A percentile compares a stretch with the other conserved stretches of the same genome.
Evolutionary conservation across 2,888 invertebrate species (phyloP).

Genomic region (Drosophila neotestacea): DNA sequence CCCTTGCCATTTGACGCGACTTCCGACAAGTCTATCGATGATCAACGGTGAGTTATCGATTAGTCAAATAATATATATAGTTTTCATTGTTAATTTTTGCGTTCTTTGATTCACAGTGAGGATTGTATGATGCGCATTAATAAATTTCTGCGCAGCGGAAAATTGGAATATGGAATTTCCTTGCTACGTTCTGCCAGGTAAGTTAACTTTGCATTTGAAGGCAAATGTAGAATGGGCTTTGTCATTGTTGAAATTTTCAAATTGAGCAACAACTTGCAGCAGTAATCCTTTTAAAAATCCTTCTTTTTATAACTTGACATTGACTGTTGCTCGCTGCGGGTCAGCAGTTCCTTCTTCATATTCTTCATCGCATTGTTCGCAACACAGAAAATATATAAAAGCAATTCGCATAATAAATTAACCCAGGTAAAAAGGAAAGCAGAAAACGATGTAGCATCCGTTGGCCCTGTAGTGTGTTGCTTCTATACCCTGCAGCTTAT

Average conservation of each 20-base stretch:
- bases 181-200: constrained; percentile 92
- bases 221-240: constrained; percentile 1
- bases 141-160: constrained; percentile 89
- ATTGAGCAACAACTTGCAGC: constrained; percentile 52
- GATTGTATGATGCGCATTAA: constrained; percentile 96
- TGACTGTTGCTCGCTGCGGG: constrained; percentile 59
- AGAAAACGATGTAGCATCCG: constrained; percentile 10
- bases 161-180: constrained; percentile 92
- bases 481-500: constrained; percentile 6
- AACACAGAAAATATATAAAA: constrained; percentile 51
- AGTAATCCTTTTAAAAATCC: constrained; percentile 62
- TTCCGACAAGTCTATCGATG: constrained; percentile 92
- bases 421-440: constrained; percentile 52
- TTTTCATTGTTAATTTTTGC: background rate
- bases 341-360: constrained; percentile 9
- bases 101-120: constrained; percentile 87
- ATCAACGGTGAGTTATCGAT: constrained; percentile 90
- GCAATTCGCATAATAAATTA: constrained; percentile 79
- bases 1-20: constrained; percentile 94
- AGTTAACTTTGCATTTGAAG: constrained; percentile 65
- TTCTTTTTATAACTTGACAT: constrained; percentile 77
- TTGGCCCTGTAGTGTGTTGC: constrained; percentile 13
- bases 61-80: background rate
- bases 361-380: constrained; percentile 24
- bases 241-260: constrained; percentile 32